These are phyloP conservation scores for Sceliomorpha sp. DNA, from an alignment of 2,888 invertebrate genomes.

Conservation along the genomic window DNA sequence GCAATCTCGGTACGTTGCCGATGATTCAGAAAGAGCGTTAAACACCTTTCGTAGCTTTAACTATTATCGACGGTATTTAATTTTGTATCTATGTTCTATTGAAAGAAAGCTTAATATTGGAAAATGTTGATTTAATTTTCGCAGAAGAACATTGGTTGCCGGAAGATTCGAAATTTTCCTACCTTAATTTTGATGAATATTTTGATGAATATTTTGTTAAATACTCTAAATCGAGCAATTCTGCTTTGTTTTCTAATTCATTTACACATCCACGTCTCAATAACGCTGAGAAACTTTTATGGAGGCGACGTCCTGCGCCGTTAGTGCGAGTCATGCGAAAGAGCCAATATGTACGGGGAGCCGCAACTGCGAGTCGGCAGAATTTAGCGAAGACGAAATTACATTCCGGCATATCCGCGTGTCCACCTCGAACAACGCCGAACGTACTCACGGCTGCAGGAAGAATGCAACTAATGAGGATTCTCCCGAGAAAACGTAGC, in stretches of 20 bases:
- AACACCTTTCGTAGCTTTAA: no score
- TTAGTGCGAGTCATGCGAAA: conserved; percentile 57
- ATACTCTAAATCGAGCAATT: no score
- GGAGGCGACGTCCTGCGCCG: conserved; percentile 70
- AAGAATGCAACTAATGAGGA: conserved; percentile 69
- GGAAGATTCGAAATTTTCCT: no score
- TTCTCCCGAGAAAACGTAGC: conserved; percentile 61
- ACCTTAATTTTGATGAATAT: no score
- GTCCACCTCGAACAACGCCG: conserved; percentile 57
- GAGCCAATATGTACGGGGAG: conserved; percentile 69
- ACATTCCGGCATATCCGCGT: conserved; percentile 74
- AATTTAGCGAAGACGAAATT: conserved; percentile 77
- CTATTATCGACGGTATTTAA: no score
- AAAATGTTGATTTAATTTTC: no score
- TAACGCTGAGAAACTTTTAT: conserved; percentile 74
- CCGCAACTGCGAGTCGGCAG: conserved; percentile 56
- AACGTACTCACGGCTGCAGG: conserved; percentile 43
- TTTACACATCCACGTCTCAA: conserved; percentile 57
- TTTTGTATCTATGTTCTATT: no score
- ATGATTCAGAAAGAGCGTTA: no score
- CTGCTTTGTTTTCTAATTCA: no score
- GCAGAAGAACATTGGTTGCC: no score
- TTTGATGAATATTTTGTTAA: no score
- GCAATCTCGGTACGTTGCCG: conserved; percentile 5
- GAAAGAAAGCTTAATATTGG: no score